A percentile compares a stretch with the other conserved stretches of the same genome.
Conservation (phyloP, 2,888 invertebrate species). For the Lasiommata megera region DNA sequence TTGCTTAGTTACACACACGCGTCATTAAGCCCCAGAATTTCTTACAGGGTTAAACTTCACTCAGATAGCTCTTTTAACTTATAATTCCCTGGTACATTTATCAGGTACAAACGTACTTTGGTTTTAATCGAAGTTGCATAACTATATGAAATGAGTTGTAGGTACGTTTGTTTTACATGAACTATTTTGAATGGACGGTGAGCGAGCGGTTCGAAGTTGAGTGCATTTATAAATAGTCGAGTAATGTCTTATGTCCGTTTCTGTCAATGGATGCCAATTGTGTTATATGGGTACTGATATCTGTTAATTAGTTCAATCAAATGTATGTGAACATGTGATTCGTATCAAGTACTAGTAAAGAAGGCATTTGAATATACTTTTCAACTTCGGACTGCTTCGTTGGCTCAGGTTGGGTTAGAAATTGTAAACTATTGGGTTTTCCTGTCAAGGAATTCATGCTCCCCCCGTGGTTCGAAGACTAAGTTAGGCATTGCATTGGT, state of each 20-base stretch:
- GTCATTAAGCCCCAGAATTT: no score
- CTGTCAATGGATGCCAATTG: constrained; percentile 11
- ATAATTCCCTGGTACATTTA: neutral
- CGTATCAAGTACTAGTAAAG: no score
- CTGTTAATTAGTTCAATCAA: neutral
- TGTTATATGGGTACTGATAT: neutral
- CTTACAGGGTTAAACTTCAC: no score
- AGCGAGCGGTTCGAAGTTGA: neutral
- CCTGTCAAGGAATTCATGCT: no score
- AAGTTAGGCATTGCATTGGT: no score
- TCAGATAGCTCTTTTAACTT: neutral
- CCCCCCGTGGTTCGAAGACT: no score
- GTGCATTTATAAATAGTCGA: constrained; percentile 16
- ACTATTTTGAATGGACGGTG: neutral
- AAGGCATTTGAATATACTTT: no score
- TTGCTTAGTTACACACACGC: no score
- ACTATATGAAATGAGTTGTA: neutral
- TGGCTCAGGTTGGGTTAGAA: no score
- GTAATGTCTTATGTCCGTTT: neutral
- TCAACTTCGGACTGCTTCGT: no score
- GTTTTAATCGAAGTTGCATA: neutral
- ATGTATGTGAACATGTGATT: no score
- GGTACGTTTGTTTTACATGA: neutral
- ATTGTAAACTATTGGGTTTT: no score
- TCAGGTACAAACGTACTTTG: neutral